Evolutionary conservation across 2,113 vertebrate genomes (phyloP).

Genomic region (Nycticryphes semicollaris): DNA sequence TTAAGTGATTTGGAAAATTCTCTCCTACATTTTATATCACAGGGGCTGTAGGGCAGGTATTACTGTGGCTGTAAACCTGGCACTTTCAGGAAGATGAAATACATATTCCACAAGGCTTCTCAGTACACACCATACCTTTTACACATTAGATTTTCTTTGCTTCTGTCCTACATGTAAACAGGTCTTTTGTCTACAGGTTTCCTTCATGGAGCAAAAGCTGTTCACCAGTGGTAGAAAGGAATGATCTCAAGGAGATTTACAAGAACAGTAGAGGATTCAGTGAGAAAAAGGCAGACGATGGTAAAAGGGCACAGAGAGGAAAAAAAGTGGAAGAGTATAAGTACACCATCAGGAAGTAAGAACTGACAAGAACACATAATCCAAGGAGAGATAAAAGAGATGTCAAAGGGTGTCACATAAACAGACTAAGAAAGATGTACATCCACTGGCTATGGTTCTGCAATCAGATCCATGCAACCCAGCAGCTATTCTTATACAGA

Average conservation of each 20-base stretch:
- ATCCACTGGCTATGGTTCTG: neutral
- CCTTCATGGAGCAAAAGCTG: neutral
- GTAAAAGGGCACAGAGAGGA: neutral
- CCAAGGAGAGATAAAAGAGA: neutral
- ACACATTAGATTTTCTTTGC: neutral
- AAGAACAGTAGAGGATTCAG: neutral
- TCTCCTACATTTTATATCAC: neutral
- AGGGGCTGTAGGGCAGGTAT: neutral
- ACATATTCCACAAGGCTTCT: neutral
- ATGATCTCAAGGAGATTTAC: neutral
- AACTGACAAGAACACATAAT: neutral
- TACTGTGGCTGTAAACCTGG: neutral
- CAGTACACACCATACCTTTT: neutral
- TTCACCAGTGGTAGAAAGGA: neutral
- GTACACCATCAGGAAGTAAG: neutral
- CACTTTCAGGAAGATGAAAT: neutral
- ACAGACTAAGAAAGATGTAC: neutral
- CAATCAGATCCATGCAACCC: neutral
- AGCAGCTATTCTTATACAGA: fast-evolving
- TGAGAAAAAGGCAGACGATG: neutral
- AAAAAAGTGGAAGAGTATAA: neutral
- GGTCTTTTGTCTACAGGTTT: neutral
- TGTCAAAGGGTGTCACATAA: neutral
- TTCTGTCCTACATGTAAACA: neutral
- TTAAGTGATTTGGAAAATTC: neutral